Evolutionary conservation across 2,888 invertebrate genomes (phyloP), one percentile per base, ranked within the genome.

Genomic region (Drepanosiphum platanoidis): DNA sequence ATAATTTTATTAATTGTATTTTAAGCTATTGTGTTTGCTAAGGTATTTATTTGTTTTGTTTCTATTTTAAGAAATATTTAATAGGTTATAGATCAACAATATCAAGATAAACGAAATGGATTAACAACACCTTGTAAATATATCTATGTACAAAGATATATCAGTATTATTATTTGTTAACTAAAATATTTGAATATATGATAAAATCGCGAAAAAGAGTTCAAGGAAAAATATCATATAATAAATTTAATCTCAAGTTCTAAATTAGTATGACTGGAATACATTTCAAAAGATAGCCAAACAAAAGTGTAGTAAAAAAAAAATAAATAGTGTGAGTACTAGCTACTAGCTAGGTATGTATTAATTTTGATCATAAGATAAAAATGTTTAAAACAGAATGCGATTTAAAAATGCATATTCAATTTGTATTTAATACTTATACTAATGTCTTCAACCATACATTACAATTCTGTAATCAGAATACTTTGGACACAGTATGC

Each of bases 141-240:
- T 13, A 58, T 58, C 9, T 61, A 61, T 61, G 61, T 61, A 9
- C 1, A 61, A 9, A 27, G 61, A 27, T 61, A 27, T 1, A 61
- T 61, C 27, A 27, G 61, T 61, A 61, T 61, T n/a, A 22, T 27
- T 27, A 61, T 52, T 8, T 42, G 18, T 52, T 52, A 27, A 71
- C 32, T 27, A 39, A 39, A n/a, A 70, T 39, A 30, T 32, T 18
- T 71, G 22, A 27, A 22, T 27, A 13, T 71, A 11, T 39, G 39
- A 77, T 18, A 61, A 30, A 32, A 39, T 77, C 39, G 27, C 22
- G 27, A 36, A 77, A 77, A 61, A 36, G 27, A 77, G 77, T 58
- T 77, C 77, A 77, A 77, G 77, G 77, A 61, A 64, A 77, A 36
- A 30, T 77, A 36, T 77, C n/a, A n/a, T 39, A 36, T 77, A 61